Evolutionary conservation across 2,113 vertebrate species (phyloP).

Genomic region (Turdus rufiventris): DNA sequence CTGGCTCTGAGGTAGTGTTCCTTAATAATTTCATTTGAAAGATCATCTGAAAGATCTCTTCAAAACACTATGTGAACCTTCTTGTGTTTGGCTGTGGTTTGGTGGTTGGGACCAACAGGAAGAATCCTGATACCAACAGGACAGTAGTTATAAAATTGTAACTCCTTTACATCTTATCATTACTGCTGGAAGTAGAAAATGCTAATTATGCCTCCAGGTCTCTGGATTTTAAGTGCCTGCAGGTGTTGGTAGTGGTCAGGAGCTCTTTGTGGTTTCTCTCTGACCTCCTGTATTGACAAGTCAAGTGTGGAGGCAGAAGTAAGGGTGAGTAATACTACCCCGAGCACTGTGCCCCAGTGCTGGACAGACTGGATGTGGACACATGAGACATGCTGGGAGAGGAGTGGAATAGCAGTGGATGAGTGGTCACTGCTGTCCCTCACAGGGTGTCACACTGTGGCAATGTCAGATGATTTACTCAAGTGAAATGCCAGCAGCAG

Average conservation of each 20-base stretch:
- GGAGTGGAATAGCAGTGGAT: neutral
- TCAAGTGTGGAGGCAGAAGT: neutral
- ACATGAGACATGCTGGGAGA: neutral
- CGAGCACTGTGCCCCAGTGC: fast-evolving
- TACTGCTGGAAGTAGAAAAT: neutral
- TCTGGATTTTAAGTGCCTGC: neutral
- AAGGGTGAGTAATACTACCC: neutral
- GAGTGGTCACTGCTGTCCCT: neutral
- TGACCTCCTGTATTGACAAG: neutral
- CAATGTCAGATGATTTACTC: neutral
- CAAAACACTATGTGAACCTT: neutral
- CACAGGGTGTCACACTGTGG: neutral
- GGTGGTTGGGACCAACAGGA: neutral
- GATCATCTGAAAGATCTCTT: neutral
- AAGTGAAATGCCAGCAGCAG: neutral
- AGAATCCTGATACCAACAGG: neutral
- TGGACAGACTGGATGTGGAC: too few relatives aligned
- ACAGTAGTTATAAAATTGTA: neutral
- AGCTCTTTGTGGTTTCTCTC: neutral
- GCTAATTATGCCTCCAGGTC: neutral
- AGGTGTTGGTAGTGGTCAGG: neutral
- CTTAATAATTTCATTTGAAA: neutral
- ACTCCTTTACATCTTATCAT: neutral
- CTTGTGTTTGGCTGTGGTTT: neutral
- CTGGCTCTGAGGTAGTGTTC: neutral